phyloP scores from a whole-genome alignment of 2,113 vertebrate species.

The Brachyhypopomus gauderio region DNA sequence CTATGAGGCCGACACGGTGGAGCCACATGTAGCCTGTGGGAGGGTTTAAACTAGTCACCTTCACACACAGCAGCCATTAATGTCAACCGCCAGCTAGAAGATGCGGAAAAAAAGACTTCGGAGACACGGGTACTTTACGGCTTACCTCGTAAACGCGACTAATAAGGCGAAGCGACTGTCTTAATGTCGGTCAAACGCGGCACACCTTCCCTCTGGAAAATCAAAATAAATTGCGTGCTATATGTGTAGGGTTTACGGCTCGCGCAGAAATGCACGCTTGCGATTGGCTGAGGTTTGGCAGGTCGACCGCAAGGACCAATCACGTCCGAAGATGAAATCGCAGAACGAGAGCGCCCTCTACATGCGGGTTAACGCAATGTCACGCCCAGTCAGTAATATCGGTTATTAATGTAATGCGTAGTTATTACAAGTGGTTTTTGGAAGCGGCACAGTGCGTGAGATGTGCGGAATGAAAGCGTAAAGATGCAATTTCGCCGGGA shows the following conservation, averaged over 20 bases:
- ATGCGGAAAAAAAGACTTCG: too few relatives aligned
- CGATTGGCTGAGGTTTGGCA: conserved; percentile 18
- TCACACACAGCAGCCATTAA: background rate
- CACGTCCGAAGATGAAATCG: background rate
- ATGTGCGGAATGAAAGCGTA: too few relatives aligned
- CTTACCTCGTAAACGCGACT: background rate
- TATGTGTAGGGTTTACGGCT: background rate
- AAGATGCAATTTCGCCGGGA: too few relatives aligned
- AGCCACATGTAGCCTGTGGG: background rate
- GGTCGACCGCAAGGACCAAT: conserved; percentile 32
- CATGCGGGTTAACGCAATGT: background rate
- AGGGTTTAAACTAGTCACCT: conserved; percentile 23
- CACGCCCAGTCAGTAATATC: too few relatives aligned
- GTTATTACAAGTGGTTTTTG: too few relatives aligned
- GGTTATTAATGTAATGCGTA: too few relatives aligned
- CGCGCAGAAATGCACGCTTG: background rate
- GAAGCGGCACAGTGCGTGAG: too few relatives aligned
- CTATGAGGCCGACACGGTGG: background rate
- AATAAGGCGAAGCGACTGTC: background rate
- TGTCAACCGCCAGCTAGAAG: background rate
- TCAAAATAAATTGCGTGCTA: background rate
- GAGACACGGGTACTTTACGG: too few relatives aligned
- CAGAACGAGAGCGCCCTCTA: background rate
- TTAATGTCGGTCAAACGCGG: background rate
- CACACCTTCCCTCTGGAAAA: background rate